These are phyloP conservation scores for Epinotia demarniana DNA, from an alignment of 2,888 invertebrate species.

Conservation along the genomic window DNA sequence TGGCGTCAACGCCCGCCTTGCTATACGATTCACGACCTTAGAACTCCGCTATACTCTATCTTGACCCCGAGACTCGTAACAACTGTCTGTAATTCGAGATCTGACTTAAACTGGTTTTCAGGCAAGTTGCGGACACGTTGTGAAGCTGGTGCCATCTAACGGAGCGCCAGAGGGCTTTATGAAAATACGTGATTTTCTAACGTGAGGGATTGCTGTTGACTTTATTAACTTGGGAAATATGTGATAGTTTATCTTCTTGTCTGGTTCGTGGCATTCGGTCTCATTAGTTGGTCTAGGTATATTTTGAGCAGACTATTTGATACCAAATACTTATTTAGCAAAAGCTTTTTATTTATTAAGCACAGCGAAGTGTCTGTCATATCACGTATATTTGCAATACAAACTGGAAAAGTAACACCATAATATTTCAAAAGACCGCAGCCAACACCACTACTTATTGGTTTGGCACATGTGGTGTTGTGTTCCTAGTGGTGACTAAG, in stretches of 20 bases:
- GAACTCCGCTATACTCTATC: neutral
- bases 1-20: slow-evolving; percentile 48
- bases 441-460: too few relatives aligned
- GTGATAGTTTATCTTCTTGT: slow-evolving; percentile 23
- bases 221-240: slow-evolving; percentile 18
- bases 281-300: neutral
- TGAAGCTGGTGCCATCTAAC: slow-evolving; percentile 44
- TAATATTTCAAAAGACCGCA: too few relatives aligned
- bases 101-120: neutral
- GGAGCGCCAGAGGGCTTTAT: slow-evolving; percentile 45
- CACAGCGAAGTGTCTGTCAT: too few relatives aligned
- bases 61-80: neutral
- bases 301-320: neutral
- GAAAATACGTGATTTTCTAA: slow-evolving; percentile 41
- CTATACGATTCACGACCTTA: neutral
- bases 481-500: too few relatives aligned
- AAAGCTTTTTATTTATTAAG: too few relatives aligned
- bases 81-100: neutral
- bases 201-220: slow-evolving; percentile 9
- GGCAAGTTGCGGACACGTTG: neutral
- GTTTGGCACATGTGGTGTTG: too few relatives aligned
- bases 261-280: neutral
- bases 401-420: too few relatives aligned
- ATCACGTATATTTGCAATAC: too few relatives aligned
- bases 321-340: too few relatives aligned